Evolutionary conservation across 2,797 vertebrate species (phyloP).

Genomic region (Fundulus diaphanus): DNA sequence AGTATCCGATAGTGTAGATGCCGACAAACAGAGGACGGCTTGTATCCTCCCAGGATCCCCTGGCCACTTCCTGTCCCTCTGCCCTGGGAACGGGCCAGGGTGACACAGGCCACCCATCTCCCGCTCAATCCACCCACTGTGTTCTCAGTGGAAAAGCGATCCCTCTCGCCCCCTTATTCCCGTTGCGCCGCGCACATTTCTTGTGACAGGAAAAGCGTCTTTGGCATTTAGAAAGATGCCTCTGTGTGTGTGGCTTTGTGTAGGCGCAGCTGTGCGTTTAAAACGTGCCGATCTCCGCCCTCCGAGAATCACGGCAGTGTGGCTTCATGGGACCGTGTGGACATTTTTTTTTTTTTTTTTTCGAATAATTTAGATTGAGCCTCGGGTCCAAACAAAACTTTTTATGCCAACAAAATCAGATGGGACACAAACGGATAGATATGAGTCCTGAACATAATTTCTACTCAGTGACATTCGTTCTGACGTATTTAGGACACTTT

Average conservation of each 20-base stretch:
- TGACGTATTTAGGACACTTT: too few species aligned
- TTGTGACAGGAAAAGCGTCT: slow-evolving; percentile 73
- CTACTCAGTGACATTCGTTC: background rate
- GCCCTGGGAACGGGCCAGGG: slow-evolving; percentile 74
- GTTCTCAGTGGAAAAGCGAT: slow-evolving; percentile 64
- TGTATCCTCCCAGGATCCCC: slow-evolving; percentile 73
- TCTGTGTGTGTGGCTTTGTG: slow-evolving; percentile 75
- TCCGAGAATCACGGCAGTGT: slow-evolving; percentile 34
- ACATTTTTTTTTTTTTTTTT: too few species aligned
- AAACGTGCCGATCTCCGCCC: slow-evolving; percentile 34
- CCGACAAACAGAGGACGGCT: slow-evolving; percentile 75
- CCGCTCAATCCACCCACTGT: slow-evolving; percentile 82
- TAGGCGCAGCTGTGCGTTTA: slow-evolving; percentile 68
- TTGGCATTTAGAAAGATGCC: slow-evolving; percentile 69
- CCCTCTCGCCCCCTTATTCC: slow-evolving; percentile 62
- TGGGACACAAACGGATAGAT: background rate
- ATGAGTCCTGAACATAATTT: too few species aligned
- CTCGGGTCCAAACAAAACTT: slow-evolving; percentile 12
- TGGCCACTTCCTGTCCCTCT: slow-evolving; percentile 79
- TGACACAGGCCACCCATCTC: slow-evolving; percentile 79
- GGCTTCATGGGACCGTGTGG: slow-evolving; percentile 19
- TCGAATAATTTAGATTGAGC: background rate
- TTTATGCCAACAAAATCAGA: slow-evolving; percentile 21
- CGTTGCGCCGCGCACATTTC: slow-evolving; percentile 42
- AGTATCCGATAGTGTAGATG: slow-evolving; percentile 72